Evolutionary conservation across 2,888 invertebrate genomes (phyloP), one percentile per base, ranked within the genome.

Genomic region (Ormyrus thymus): DNA sequence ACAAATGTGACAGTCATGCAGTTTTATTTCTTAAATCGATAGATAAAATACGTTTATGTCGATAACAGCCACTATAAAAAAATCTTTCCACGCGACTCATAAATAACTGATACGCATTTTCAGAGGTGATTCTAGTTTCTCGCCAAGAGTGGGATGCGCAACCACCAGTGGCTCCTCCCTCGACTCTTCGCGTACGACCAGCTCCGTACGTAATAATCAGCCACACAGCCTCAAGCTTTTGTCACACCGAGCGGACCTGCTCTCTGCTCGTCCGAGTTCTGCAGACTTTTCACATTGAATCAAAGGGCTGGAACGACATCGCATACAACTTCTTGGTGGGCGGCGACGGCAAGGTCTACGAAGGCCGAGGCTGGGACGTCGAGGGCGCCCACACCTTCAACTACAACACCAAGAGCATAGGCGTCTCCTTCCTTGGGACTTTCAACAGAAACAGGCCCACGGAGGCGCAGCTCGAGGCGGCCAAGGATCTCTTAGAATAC

Each of bases 291-390:
- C 88, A 45, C 6, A 3, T 48, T 6, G 4, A 0, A 6, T 7
- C 3, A 6, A 5, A 0, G 9, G 6, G 3, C 0, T 45, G 6
- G 9, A 6, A 29, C 6, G 81, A 82, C 58, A 82, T 83, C 15
- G 74, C 13, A 0, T 96, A 95, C 87, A 96, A 95, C 87, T 96
- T 95, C 84, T 89, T 96, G 4, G 92, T 96, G 1, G 96, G 95
- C 0, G 95, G 95, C 6, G 95, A 96, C 86, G 95, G 95, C 0
- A 92, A 92, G 9, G 94, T 93, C 0, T 96, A 95, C 87, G 92
- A 92, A 81, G 95, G 95, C 0, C 92, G 95, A 6, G 95, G 95
- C 1, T 96, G 96, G 96, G 92, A 94, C 82, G 89, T 89, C 76
- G 90, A 93, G 61, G 96, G 96, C 0, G 94, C 95, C 0, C 95